Base-by-base conservation (phyloP, 2,888 invertebrate genomes). In the Cephus spinipes region DNA sequence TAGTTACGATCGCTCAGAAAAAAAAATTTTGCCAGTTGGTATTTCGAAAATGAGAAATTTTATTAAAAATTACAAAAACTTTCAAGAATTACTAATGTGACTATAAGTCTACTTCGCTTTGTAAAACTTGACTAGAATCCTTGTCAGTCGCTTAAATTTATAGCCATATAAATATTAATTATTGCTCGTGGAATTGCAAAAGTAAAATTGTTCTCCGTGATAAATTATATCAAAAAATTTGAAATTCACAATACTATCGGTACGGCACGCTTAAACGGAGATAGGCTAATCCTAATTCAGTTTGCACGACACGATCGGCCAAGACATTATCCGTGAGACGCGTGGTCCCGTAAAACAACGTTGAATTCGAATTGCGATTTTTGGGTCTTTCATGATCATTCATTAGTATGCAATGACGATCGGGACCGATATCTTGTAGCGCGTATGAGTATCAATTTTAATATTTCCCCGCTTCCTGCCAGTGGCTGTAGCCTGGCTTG, bases 201-300 rank as follows among this genome's bases (percentile, higher is more conserved):
- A 35, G 0, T 35, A 35, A 1, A 1, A 35, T 35, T 12, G 35
- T 35, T 35, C 12, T 12, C 12, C 35, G 12, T 35, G 35, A 12
- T 12, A 35, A 4, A 35, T 35, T 35, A 12, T 12, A 35, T 35
- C 12, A 1, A 12, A 35, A 55, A 0, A 9, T 23, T 55, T 23
- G 0, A 6, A 55, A 55, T 23, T 55, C 55, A 23, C 55, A 1
- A 12, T 34, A 23, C 73, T 4, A n/a, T 11, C 35, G 35, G 4
- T 1, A 36, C n/a, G 81, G 84, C 84, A 80, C 82, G 82, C 81
- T 83, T 81, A 85, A 79, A 81, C 79, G 79, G 79, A 79, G 80
- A 69, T 75, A 73, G 78, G 79, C 83, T 83, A 80, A 85, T 85
- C 79, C 81, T 79, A 79, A 85, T 85, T 85, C 85, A 77, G 78